Base-by-base conservation (phyloP, 2,797 vertebrate species). In the Oreochromis mossambicus region DNA sequence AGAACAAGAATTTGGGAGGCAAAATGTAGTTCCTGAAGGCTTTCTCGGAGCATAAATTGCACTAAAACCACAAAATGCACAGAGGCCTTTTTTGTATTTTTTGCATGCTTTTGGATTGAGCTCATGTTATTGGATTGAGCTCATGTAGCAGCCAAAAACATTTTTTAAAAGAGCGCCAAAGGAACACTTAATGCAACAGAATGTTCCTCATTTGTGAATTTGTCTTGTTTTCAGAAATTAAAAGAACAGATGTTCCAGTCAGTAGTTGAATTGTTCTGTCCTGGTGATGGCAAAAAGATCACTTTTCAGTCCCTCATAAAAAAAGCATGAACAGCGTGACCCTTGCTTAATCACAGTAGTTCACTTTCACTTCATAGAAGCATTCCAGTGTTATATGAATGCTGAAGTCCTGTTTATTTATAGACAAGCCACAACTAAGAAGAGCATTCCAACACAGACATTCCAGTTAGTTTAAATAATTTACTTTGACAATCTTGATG, bases 401-500 rank as follows among this genome's bases (percentile, higher is more conserved):
- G 61, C 51, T 80, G 70, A 89, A 63, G 55, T 89, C 75, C 73
- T 80, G 68, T 81, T 90, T 80, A 90, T 83, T 94, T 88, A 89
- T 86, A 83, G 81, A 92, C 86, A 88, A 90, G 85, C 80, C 29
- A 8, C 79, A 34, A 78, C 84, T 77, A 80, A 83, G 84, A 79
- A 46, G 84, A 87, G 80, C 80, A 87, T 91, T 91, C 83, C 83
- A 88, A 87, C 85, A 81, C 84, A 91, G 87, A 88, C 93, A 81
- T 90, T 92, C 81, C 75, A 91, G 87, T 88, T 68, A 79, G 87
- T 82, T 82, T 96, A 79, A 95, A 96, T 95, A 93, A 96, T 95
- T 96, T 88, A 96, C 91, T 81, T 12, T n/a, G 29, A 92, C 85
- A 89, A 92, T 93, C 88, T 93, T 89, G 83, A 87, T 78, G 89